Evolutionary conservation across 2,113 vertebrate species (phyloP).

Genomic region (Aegotheles bennettii): DNA sequence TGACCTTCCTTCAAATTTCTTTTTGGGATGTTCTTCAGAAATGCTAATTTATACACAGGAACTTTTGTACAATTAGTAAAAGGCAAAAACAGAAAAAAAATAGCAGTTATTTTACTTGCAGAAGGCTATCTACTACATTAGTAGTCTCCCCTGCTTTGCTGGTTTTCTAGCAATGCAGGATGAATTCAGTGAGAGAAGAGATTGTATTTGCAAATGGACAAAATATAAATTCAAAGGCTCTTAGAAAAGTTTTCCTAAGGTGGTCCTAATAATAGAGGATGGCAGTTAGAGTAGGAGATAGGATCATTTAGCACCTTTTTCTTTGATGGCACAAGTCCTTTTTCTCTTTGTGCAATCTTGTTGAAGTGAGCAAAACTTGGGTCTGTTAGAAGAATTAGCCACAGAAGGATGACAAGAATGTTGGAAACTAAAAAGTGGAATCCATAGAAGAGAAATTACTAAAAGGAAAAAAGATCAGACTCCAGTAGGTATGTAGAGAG

Average conservation of each 20-base stretch:
- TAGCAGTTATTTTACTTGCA: neutral
- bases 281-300: neutral
- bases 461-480: neutral
- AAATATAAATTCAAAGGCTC: neutral
- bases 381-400: neutral
- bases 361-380: neutral
- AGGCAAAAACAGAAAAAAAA: neutral
- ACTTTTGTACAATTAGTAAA: neutral
- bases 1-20: neutral
- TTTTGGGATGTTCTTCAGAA: neutral
- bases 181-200: neutral
- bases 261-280: neutral
- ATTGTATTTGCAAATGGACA: neutral
- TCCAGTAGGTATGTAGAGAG: neutral
- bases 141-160: neutral
- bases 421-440: neutral
- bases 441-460: neutral
- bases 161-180: neutral
- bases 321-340: neutral
- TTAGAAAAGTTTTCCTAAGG: neutral
- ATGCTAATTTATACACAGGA: neutral
- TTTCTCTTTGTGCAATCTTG: neutral
- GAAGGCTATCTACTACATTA: neutral
- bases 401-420: neutral
- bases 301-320: neutral